Percentiles rank a stretch among this genome's conserved stretches.
These are phyloP conservation scores for Gephyroberyx darwinii DNA, from an alignment of 2,797 vertebrate genomes.

Conservation along the genomic window DNA sequence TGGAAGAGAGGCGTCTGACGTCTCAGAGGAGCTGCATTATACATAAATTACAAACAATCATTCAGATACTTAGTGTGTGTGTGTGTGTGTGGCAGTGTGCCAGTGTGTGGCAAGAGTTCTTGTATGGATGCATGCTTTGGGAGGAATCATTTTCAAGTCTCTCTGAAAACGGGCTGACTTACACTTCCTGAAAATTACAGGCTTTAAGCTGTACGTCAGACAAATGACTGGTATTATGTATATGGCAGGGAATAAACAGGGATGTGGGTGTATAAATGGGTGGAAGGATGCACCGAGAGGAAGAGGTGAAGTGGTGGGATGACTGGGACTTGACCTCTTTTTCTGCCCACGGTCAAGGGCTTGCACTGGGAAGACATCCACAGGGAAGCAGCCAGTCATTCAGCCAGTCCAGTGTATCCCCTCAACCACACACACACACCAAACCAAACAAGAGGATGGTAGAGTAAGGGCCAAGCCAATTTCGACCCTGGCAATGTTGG, in stretches of 20 bases:
- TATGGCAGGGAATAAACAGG: slow-evolving; percentile 66
- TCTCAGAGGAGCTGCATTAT: slow-evolving; percentile 28
- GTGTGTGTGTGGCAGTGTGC: background rate
- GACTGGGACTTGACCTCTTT: slow-evolving; percentile 51
- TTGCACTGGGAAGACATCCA: slow-evolving; percentile 20
- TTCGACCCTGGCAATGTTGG: slow-evolving; percentile 26
- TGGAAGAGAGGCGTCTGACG: background rate
- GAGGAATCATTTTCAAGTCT: slow-evolving; percentile 41
- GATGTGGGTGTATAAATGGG: slow-evolving; percentile 50
- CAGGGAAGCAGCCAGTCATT: slow-evolving; percentile 32
- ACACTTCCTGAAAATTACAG: slow-evolving; percentile 62
- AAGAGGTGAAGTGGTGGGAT: slow-evolving; percentile 27
- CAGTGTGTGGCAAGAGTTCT: background rate
- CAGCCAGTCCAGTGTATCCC: slow-evolving; percentile 11
- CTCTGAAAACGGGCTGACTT: slow-evolving; percentile 36
- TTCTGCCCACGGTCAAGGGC: slow-evolving; percentile 34
- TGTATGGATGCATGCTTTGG: background rate
- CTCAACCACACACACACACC: background rate
- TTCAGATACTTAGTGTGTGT: background rate
- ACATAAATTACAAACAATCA: slow-evolving; percentile 30
- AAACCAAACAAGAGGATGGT: background rate
- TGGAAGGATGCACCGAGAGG: slow-evolving; percentile 34
- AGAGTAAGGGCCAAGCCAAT: slow-evolving; percentile 18
- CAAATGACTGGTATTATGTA: slow-evolving; percentile 72
- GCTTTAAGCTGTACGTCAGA: slow-evolving; percentile 50